phyloP scores from a whole-genome alignment of 2,113 vertebrate species.

The Mus spicilegus region DNA sequence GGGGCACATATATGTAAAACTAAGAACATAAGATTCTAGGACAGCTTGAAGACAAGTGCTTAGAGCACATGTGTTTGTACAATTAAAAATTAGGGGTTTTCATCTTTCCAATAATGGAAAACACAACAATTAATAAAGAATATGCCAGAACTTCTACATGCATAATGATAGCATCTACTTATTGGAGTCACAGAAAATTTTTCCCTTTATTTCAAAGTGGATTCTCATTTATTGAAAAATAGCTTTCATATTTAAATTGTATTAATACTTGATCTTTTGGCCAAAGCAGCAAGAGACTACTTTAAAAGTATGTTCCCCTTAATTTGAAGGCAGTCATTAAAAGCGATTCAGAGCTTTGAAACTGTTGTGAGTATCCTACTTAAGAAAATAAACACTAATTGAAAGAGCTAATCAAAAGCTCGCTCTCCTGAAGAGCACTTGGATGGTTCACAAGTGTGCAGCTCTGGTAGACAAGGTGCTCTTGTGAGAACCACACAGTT shows the following conservation, averaged over 20 bases:
- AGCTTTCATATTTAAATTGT: conserved; percentile 86
- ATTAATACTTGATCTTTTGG: conserved; percentile 86
- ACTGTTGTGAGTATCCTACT: conserved; percentile 76
- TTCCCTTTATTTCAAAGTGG: conserved; percentile 80
- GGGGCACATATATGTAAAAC: conserved; percentile 36
- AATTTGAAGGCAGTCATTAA: conserved; percentile 85
- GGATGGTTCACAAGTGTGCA: conserved; percentile 65
- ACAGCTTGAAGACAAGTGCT: not conserved
- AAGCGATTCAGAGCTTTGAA: conserved; percentile 84
- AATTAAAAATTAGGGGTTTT: conserved; percentile 48
- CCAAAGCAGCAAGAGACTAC: conserved; percentile 82
- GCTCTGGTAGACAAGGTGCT: conserved; percentile 66
- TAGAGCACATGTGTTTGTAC: not conserved
- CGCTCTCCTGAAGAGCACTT: conserved; percentile 78
- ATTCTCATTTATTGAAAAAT: conserved; percentile 79
- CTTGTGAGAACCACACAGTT: conserved; percentile 42
- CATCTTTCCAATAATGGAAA: conserved; percentile 60
- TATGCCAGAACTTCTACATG: conserved; percentile 75
- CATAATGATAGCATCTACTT: conserved; percentile 80
- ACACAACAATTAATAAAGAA: conserved; percentile 75
- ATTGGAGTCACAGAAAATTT: conserved; percentile 84
- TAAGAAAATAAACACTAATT: conserved; percentile 83
- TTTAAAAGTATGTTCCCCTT: conserved; percentile 85
- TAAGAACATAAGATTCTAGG: not conserved
- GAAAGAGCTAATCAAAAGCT: conserved; percentile 81